Evolutionary conservation across 2,888 invertebrate species (phyloP).

Genomic region (Lycocerus yunnanus): DNA sequence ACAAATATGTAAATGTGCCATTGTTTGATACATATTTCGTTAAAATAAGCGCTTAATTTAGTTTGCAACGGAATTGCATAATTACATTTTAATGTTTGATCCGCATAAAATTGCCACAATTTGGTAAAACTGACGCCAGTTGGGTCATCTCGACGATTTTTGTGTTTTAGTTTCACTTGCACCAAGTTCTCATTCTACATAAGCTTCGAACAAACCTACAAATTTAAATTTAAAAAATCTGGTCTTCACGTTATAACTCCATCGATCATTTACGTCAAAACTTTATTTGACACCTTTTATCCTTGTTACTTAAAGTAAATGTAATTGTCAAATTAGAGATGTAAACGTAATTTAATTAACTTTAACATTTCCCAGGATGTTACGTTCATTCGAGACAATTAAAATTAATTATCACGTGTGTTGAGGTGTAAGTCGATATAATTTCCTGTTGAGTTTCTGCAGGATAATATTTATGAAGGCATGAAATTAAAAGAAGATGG

Average conservation of each 20-base stretch:
- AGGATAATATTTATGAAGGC: background rate
- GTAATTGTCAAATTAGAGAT: conserved; percentile 5
- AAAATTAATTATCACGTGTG: conserved; percentile 10
- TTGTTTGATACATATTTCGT: background rate
- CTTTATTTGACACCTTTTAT: background rate
- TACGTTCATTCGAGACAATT: conserved; percentile 10
- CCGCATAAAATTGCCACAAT: too few relatives aligned
- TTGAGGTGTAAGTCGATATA: background rate
- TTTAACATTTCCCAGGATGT: conserved; percentile 7
- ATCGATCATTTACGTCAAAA: background rate
- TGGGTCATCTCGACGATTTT: background rate
- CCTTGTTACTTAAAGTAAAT: background rate
- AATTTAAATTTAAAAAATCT: background rate
- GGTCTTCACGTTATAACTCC: background rate
- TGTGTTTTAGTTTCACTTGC: background rate
- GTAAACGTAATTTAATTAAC: conserved; percentile 10
- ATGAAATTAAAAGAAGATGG: background rate
- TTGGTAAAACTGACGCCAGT: background rate
- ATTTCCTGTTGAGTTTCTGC: background rate
- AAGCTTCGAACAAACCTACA: background rate
- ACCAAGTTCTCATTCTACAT: background rate
- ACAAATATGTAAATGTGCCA: background rate
- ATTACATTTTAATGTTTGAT: background rate
- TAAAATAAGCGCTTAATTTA: background rate
- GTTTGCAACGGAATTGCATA: background rate